Evolutionary conservation across 2,888 invertebrate genomes (phyloP).

Genomic region (Cryptus viduatorius): DNA sequence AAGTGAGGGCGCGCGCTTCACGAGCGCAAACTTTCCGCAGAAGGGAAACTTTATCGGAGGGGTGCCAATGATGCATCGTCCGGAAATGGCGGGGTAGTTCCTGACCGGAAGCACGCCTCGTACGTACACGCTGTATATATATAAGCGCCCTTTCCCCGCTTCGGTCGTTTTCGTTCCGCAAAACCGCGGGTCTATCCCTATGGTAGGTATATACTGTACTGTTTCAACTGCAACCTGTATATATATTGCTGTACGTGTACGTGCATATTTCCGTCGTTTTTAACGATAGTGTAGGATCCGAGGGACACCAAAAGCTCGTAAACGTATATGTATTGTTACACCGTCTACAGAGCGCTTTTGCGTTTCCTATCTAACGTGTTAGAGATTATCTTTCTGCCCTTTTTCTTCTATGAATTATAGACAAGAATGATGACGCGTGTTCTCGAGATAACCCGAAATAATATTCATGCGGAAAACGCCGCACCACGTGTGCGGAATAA

Average conservation of each 20-base stretch:
- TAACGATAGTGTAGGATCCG: not conserved
- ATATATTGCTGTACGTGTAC: constrained; percentile 39
- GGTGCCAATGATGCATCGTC: constrained; percentile 79
- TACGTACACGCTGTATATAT: constrained; percentile 60
- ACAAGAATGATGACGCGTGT: constrained; percentile 4
- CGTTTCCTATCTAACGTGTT: constrained; percentile 46
- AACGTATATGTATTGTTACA: constrained; percentile 10
- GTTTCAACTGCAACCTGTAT: constrained; percentile 33
- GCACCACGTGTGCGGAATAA: constrained; percentile 64
- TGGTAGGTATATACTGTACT: not conserved
- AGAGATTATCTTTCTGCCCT: not conserved
- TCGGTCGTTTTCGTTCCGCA: constrained; percentile 28
- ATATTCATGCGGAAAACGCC: constrained; percentile 14
- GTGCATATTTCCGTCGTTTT: constrained; percentile 47
- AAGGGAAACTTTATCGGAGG: constrained; percentile 78
- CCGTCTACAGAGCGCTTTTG: constrained; percentile 2
- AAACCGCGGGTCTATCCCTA: not conserved
- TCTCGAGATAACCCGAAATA: constrained; percentile 25
- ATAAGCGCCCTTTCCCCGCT: constrained; percentile 29
- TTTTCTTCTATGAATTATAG: constrained; percentile 39
- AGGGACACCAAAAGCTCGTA: not conserved
- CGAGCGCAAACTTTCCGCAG: constrained; percentile 52
- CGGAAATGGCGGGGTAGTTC: constrained; percentile 78
- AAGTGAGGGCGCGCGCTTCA: constrained; percentile 20
- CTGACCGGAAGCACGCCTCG: constrained; percentile 76